Percentiles rank a stretch among this genome's conserved stretches.
Conservation (phyloP, 2,113 vertebrate species). For the Prietella phreatophila region DNA sequence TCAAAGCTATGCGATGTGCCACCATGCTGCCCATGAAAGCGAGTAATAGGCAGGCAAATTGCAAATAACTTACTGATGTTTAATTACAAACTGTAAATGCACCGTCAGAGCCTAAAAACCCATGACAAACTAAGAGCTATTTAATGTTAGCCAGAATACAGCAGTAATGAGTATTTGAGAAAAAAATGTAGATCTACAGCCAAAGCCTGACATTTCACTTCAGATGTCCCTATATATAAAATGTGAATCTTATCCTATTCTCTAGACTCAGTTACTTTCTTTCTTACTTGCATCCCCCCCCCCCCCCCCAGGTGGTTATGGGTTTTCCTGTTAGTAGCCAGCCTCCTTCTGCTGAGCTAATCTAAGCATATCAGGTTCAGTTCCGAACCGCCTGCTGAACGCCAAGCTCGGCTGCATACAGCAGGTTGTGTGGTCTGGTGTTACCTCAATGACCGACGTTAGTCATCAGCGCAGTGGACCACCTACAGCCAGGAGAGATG, state of each 20-base stretch:
- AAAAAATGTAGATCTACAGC: constrained; percentile 6
- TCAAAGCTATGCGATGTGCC: neutral
- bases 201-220: constrained; percentile 30
- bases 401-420: constrained; percentile 56
- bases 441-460: constrained; percentile 56
- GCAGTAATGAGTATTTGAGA: constrained; percentile 7
- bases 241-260: constrained; percentile 17
- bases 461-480: constrained; percentile 57
- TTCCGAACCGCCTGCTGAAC: constrained; percentile 62
- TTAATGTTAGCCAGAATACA: constrained; percentile 15
- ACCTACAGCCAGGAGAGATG: constrained; percentile 56
- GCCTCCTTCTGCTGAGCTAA: constrained; percentile 62
- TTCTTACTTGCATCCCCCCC: neutral
- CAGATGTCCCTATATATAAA: constrained; percentile 27
- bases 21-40: neutral
- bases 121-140: constrained; percentile 23
- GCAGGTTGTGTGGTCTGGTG: constrained; percentile 69
- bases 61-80: neutral
- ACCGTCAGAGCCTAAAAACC: constrained; percentile 8
- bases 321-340: constrained; percentile 51
- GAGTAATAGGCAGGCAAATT: neutral
- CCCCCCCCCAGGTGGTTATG: constrained; percentile 16
- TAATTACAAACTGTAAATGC: constrained; percentile 10
- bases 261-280: neutral
- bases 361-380: constrained; percentile 67